phyloP scores from a whole-genome alignment of 2,888 invertebrate genomes.

The Copidosoma aretas region DNA sequence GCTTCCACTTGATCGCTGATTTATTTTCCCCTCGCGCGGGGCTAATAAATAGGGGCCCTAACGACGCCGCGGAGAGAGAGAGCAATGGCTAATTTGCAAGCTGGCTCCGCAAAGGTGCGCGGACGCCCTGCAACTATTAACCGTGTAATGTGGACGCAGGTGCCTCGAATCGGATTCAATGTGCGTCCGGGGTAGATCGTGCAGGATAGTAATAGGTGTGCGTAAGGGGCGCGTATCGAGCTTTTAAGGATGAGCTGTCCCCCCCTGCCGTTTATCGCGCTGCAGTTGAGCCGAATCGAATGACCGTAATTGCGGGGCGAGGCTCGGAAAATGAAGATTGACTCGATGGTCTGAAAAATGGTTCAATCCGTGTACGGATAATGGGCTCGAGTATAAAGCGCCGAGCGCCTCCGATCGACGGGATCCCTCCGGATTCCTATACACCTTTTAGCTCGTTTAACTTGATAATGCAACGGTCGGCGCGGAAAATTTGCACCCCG shows the following conservation, averaged over 20 bases:
- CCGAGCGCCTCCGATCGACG: background rate
- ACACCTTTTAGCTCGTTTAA: constrained; percentile 25
- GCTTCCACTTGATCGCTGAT: constrained; percentile 29
- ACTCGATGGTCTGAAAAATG: constrained; percentile 22
- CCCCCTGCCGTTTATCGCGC: too few relatives aligned
- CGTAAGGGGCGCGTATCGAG: too few relatives aligned
- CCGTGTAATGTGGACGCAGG: too few relatives aligned
- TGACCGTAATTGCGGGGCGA: constrained; percentile 19
- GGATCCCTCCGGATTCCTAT: too few relatives aligned
- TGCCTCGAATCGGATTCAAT: constrained; percentile 34
- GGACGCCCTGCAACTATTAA: background rate
- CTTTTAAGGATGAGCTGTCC: too few relatives aligned
- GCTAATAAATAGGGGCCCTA: constrained; percentile 9
- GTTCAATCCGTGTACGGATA: constrained; percentile 14
- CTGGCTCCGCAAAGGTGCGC: constrained; percentile 1
- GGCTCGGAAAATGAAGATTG: constrained; percentile 2
- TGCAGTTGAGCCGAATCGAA: constrained; percentile 19
- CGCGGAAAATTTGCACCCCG: constrained; percentile 16
- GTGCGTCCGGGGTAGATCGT: background rate
- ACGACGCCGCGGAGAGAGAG: constrained; percentile 25
- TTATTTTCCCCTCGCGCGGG: constrained; percentile 17
- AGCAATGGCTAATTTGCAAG: constrained; percentile 34
- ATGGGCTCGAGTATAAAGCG: too few relatives aligned
- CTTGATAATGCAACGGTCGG: constrained; percentile 20
- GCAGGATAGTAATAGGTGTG: too few relatives aligned